phyloP scores from a whole-genome alignment of 2,113 vertebrate genomes.

The Anas platyrhynchos region DNA sequence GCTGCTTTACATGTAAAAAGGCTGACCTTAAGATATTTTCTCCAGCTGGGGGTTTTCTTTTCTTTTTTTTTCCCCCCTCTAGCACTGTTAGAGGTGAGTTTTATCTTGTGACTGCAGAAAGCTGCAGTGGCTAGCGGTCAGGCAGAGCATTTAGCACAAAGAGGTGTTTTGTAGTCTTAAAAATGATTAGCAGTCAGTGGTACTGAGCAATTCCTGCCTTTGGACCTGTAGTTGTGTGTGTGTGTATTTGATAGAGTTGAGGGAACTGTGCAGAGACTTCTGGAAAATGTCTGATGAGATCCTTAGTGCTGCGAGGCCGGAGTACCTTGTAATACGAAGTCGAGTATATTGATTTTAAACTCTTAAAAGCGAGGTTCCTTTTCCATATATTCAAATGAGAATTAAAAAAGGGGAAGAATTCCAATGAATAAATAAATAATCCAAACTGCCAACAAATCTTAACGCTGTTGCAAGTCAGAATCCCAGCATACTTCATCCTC shows the following conservation, averaged over 20 bases:
- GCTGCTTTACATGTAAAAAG: slow-evolving; percentile 68
- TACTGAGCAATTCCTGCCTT: neutral
- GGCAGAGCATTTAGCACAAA: neutral
- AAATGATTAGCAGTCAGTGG: neutral
- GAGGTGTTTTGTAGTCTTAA: neutral
- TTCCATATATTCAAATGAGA: neutral
- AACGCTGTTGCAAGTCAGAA: neutral
- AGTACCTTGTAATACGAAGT: neutral
- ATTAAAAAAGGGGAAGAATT: neutral
- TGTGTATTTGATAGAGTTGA: neutral
- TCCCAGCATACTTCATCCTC: neutral
- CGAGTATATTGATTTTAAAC: neutral
- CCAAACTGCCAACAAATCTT: neutral
- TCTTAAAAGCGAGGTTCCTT: neutral
- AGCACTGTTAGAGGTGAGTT: neutral
- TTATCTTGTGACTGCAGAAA: slow-evolving; percentile 20
- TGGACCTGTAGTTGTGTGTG: neutral
- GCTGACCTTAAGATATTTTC: slow-evolving; percentile 62
- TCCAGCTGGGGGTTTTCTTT: slow-evolving; percentile 2
- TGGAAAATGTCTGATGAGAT: neutral
- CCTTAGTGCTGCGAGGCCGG: neutral
- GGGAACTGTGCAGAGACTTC: neutral
- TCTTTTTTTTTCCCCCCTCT: neutral
- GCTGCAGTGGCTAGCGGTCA: neutral
- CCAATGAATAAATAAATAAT: neutral